A percentile compares a stretch with the other conserved stretches of the same genome.
These are phyloP conservation scores for Drosophila macrospina DNA, from an alignment of 2,888 invertebrate genomes.

Conservation along the genomic window DNA sequence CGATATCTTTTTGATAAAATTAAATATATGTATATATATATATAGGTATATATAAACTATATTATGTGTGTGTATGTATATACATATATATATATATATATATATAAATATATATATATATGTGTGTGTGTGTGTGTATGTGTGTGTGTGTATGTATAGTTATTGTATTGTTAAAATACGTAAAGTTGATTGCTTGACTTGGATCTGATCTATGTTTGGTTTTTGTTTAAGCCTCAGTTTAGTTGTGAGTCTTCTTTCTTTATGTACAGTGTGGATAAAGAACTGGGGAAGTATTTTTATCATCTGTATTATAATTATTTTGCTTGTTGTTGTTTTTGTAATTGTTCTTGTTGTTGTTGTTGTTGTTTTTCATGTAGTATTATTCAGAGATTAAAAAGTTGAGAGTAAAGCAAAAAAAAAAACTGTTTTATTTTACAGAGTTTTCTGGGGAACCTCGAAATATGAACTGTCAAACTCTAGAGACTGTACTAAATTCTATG, in stretches of 20 bases:
- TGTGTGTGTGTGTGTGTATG: constrained; percentile 3
- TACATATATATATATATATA: constrained; percentile 10
- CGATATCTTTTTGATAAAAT: constrained; percentile 19
- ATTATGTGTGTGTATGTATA: constrained; percentile 2
- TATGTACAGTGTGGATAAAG: constrained; percentile 45
- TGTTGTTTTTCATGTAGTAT: constrained; percentile 12
- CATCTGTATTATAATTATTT: constrained; percentile 6
- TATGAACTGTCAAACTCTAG: constrained; percentile 50
- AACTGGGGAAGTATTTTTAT: constrained; percentile 7
- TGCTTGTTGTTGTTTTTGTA: constrained; percentile 4
- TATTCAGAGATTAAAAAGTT: constrained; percentile 34
- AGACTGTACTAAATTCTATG: constrained; percentile 46
- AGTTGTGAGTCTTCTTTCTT: constrained; percentile 6
- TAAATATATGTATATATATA: constrained; percentile 13
- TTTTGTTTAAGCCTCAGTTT: constrained; percentile 3
- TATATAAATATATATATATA: constrained; percentile 2
- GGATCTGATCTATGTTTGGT: constrained; percentile 10
- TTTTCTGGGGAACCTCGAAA: constrained; percentile 40
- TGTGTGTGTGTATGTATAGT: constrained; percentile 10
- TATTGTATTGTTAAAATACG: constrained; percentile 18
- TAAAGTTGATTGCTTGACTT: constrained; percentile 20
- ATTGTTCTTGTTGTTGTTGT: constrained; percentile 15
- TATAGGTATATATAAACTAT: constrained; percentile 22
- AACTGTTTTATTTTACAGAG: constrained; percentile 55
- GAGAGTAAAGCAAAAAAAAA: constrained; percentile 39